Percentiles rank a stretch among this genome's conserved stretches.
phyloP scores from a whole-genome alignment of 37 sponge, comb jelly and placozoan species.

The Halisarca cf. caerulea region DNA sequence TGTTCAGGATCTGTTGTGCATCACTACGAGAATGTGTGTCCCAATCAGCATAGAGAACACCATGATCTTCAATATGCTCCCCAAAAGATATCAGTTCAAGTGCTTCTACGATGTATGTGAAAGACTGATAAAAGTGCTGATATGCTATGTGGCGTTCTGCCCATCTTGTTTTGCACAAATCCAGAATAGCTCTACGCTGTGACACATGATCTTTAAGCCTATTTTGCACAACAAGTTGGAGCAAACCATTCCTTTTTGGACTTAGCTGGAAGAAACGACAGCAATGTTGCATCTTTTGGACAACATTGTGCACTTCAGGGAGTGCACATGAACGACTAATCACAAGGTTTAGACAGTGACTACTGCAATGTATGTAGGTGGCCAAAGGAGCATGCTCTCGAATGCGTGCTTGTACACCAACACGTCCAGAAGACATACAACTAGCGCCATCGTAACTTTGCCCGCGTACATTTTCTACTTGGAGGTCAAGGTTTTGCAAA shows the following conservation, averaged over 20 bases:
- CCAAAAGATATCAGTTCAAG: slow-evolving; percentile 31
- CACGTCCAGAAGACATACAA: slow-evolving; percentile 36
- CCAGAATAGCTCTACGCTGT: slow-evolving; percentile 27
- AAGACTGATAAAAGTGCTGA: slow-evolving; percentile 55
- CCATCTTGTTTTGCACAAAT: slow-evolving; percentile 61
- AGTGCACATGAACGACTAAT: slow-evolving; percentile 45
- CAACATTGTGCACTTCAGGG: slow-evolving; percentile 46
- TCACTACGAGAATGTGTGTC: slow-evolving; percentile 24
- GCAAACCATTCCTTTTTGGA: slow-evolving; percentile 37
- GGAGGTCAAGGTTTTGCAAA: background rate
- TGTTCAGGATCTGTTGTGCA: slow-evolving; percentile 38
- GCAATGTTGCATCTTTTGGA: slow-evolving; percentile 20
- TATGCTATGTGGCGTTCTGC: slow-evolving; percentile 56
- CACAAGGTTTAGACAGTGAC: slow-evolving; percentile 51
- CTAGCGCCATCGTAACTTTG: slow-evolving; percentile 73
- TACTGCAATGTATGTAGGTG: slow-evolving; percentile 53
- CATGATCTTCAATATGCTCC: slow-evolving; percentile 18
- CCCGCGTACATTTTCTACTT: slow-evolving; percentile 19
- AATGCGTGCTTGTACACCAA: slow-evolving; percentile 55
- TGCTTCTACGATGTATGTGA: slow-evolving; percentile 29
- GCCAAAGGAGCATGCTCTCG: slow-evolving; percentile 39
- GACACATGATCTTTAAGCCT: slow-evolving; percentile 6
- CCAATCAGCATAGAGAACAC: slow-evolving; percentile 39
- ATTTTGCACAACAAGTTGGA: slow-evolving; percentile 17
- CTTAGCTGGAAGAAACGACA: slow-evolving; percentile 36